Percentiles rank a stretch among this genome's conserved stretches.
These are phyloP conservation scores for Lordiphosa andalusiaca DNA, from an alignment of 2,888 invertebrate genomes.

Conservation along the genomic window DNA sequence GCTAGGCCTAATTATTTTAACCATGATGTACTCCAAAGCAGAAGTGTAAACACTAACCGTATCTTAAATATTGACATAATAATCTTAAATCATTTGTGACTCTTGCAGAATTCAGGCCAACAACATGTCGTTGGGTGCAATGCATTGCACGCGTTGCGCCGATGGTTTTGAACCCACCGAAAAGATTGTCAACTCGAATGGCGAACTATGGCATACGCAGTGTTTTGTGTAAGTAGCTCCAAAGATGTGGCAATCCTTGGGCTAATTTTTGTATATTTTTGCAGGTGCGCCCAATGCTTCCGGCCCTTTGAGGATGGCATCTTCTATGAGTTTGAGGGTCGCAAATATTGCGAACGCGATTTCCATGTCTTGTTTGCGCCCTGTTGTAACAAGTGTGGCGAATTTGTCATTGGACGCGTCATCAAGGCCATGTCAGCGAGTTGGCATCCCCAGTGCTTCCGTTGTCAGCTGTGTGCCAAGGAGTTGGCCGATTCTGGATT, in stretches of 20 bases:
- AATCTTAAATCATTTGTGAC: not conserved
- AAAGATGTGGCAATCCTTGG: too few species aligned
- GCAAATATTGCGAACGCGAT: constrained; percentile 99
- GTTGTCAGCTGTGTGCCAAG: constrained; percentile 94
- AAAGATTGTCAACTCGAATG: constrained; percentile 99
- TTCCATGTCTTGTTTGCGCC: constrained; percentile 98
- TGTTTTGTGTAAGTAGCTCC: constrained; percentile 94
- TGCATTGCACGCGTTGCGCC: constrained; percentile 96
- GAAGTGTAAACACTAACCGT: constrained; percentile 61
- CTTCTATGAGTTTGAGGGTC: constrained; percentile 99
- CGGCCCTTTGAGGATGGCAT: constrained; percentile 98
- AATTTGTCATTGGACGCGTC: constrained; percentile 98
- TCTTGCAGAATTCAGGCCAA: constrained; percentile 74
- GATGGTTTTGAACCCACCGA: constrained; percentile 98
- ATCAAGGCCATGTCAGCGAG: constrained; percentile 99
- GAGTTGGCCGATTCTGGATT: constrained; percentile 98
- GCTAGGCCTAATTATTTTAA: constrained; percentile 1
- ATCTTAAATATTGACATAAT: not conserved
- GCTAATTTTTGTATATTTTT: not conserved
- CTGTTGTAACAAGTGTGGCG: constrained; percentile 92
- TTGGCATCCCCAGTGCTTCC: constrained; percentile 99
- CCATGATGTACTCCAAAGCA: constrained; percentile 76
- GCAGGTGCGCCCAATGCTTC: constrained; percentile 98
- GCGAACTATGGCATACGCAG: constrained; percentile 98
- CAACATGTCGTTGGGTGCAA: constrained; percentile 92